Evolutionary conservation across 2,888 invertebrate genomes (phyloP), one percentile per base, ranked within the genome.

Genomic region (Linyphia triangularis): DNA sequence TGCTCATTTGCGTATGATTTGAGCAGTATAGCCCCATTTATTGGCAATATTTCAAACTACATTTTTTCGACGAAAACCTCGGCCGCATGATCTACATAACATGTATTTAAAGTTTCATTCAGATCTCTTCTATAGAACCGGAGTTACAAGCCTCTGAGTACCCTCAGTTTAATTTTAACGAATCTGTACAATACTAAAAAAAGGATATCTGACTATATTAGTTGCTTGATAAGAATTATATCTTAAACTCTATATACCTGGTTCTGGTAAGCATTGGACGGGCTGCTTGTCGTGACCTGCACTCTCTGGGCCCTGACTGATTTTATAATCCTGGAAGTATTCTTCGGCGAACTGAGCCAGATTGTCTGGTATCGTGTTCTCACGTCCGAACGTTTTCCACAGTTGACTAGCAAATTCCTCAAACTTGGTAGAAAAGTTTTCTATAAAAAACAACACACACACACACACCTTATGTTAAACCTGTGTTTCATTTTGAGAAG

Each of bases 381-480:
- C 95, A 69, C 95, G 94, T 40, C 95, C 95, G 91, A 95, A 95
- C 90, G 94, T 94, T 91, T 95, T 95, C 95, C 95, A 95, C 90
- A 96, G 93, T 90, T 95, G 95, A 91, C 95, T 95, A 92, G 95
- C 95, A 91, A 95, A 95, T 77, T 95, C 94, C 77, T 95, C 95
- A 91, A 96, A 95, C 92, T 95, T 95, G 92, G 95, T 94, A 91
- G 95, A 95, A 90, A 96, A 93, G 92, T 96, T 96, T 92, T 95
- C 96, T 96, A 93, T 40, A 93, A 91, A 88, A 77, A 82, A 91
- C 61, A 24, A 89, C 73, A 89, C 26, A 77, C 28, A 1, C 51
- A 51, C 5, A n/a, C 16, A 40, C 16, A 40, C 40, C 9, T 13
- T 40, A 3, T 40, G 16, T 40, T 13, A 40, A 40, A 40, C 9